Conservation (phyloP, 2,888 invertebrate species). For the Brachyopa scutellaris region DNA sequence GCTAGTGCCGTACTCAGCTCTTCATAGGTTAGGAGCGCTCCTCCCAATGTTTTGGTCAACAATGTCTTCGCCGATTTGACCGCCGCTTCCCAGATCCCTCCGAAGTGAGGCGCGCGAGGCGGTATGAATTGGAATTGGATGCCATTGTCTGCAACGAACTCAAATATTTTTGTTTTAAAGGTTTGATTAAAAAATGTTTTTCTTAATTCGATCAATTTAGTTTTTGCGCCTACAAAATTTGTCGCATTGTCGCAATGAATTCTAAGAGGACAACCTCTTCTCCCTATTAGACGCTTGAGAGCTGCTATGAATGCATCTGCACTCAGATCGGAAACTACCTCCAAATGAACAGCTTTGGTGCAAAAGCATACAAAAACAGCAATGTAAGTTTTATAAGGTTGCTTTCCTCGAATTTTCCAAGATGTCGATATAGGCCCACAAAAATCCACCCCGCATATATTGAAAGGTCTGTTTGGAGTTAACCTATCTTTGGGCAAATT, state of each 20-base stretch:
- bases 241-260: constrained; percentile 30
- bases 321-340: constrained; percentile 22
- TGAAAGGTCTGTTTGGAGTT: constrained; percentile 2
- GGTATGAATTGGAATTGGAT: constrained; percentile 39
- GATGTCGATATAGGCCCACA: constrained; percentile 22
- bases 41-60: neutral
- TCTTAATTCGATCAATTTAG: constrained; percentile 28
- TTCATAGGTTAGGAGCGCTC: neutral
- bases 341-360: constrained; percentile 29
- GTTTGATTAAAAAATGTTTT: constrained; percentile 16
- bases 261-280: constrained; percentile 19
- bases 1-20: neutral
- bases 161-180: constrained; percentile 5
- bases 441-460: constrained; percentile 28
- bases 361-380: too few relatives aligned
- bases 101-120: too few relatives aligned
- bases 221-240: constrained; percentile 36
- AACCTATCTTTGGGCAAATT: constrained; percentile 24
- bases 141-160: constrained; percentile 18
- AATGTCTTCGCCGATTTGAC: too few relatives aligned
- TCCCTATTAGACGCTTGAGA: constrained; percentile 19
- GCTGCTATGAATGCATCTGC: constrained; percentile 22
- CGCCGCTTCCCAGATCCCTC: neutral
- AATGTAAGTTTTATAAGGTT: constrained; percentile 10
- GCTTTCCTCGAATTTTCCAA: constrained; percentile 37